These are phyloP conservation scores for Nesidiocoris tenuis DNA, from an alignment of 2,888 invertebrate species.

Conservation along the genomic window DNA sequence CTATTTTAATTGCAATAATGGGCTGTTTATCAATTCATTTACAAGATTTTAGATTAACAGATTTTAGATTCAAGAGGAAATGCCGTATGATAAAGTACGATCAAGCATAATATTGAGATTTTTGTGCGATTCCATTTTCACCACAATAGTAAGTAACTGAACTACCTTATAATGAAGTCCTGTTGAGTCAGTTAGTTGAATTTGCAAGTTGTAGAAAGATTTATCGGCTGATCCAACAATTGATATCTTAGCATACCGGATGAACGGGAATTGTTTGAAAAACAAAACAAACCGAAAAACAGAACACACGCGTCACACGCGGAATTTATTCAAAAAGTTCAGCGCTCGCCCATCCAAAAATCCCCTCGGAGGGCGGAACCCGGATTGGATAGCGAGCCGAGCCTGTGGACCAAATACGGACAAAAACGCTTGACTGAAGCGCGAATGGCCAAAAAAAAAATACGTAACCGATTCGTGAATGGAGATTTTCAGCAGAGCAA, in stretches of 20 bases:
- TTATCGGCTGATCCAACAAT: neutral
- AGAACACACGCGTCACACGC: neutral
- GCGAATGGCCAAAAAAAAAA: neutral
- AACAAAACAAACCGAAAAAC: neutral
- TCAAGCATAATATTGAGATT: too few relatives aligned
- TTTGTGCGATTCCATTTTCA: too few relatives aligned
- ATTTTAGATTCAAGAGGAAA: too few relatives aligned
- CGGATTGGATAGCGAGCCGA: neutral
- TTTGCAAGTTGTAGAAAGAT: too few relatives aligned
- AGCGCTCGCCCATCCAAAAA: neutral
- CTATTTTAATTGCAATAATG: too few relatives aligned
- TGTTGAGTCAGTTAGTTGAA: too few relatives aligned
- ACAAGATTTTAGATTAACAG: too few relatives aligned
- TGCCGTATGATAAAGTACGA: too few relatives aligned
- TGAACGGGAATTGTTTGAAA: neutral
- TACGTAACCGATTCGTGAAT: too few relatives aligned
- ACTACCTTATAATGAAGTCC: too few relatives aligned
- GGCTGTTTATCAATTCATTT: too few relatives aligned
- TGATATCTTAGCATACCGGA: neutral
- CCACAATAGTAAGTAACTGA: too few relatives aligned
- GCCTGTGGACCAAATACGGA: neutral
- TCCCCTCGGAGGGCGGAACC: neutral
- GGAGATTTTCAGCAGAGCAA: neutral
- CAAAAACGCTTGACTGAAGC: neutral
- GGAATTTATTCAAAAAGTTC: neutral